Evolutionary conservation across 2,797 vertebrate genomes (phyloP).

Genomic region (Danio albolineatus): DNA sequence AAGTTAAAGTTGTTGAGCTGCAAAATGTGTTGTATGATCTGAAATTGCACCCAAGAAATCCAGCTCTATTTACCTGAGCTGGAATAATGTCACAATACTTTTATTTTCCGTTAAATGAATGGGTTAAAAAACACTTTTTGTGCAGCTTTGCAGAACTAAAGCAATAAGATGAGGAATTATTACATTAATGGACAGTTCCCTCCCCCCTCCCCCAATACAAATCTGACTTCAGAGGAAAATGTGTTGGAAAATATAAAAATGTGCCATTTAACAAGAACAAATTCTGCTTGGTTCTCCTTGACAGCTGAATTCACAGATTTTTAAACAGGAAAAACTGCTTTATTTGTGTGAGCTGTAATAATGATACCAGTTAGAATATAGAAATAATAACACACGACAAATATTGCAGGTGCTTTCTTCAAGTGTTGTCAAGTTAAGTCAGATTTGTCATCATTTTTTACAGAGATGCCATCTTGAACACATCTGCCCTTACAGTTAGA

Average conservation of each 20-base stretch:
- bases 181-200: not conserved
- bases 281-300: not conserved
- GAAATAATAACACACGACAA: not conserved
- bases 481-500: not conserved
- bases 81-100: no score
- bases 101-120: no score
- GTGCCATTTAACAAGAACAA: not conserved
- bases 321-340: not conserved
- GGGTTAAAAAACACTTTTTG: no score
- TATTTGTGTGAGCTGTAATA: not conserved
- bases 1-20: no score
- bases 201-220: no score
- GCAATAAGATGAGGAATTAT: conserved; percentile 5
- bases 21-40: no score
- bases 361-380: not conserved
- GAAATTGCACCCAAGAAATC: no score
- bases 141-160: not conserved
- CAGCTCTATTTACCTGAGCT: no score
- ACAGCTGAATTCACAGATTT: not conserved
- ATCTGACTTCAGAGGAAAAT: not conserved
- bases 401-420: not conserved
- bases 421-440: no score
- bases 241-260: not conserved
- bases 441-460: not conserved
- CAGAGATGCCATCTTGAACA: not conserved